Evolutionary conservation across 1,140 invertebrate species (phyloP), one percentile per base, ranked within the genome.

Genomic region (Lasaia peninsularis): DNA sequence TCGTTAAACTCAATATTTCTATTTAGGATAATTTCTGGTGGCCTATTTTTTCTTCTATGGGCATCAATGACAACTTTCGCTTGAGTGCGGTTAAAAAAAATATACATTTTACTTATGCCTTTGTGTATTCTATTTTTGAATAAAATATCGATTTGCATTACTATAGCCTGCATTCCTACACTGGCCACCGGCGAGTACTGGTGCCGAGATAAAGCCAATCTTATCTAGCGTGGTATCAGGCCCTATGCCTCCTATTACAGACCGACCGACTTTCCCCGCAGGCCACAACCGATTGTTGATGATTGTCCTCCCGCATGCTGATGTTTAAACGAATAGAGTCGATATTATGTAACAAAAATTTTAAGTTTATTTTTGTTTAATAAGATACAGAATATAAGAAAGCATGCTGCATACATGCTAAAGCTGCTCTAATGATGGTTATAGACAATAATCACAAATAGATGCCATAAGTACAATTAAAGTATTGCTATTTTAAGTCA

Each of bases 231-330:
- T 44, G 40, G 72, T 71, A 74, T 75, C 69, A 52, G 61, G 56
- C 65, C 56, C 54, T 51, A 20, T 24, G 69, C 64, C 53, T 65
- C 70, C 73, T 66, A 74, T 77, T 78, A 75, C 60, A 59, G 52
- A 55, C 60, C 71, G 74, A 66, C 78, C 78, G 71, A 81, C 78
- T 81, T 81, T 81, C 78, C 68, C 78, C 65, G 58, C 56, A 55
- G 50, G 56, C 52, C 21, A 33, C 20, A 24, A 28, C 58, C 40
- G 50, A 52, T 52, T 52, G 50, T 55, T 55, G 68, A 69, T 62
- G 69, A 63, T 69, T 74, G 69, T 77, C 69, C 64, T 59, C 50
- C n/a, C 12, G 50, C 50, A 14, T 48, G 40, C 40, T 48, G 40
- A 31, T 31, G 50, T 28, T 32, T 9, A 21, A 52, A 3, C 1